phyloP scores from a whole-genome alignment of 2,888 invertebrate genomes.

The Limnephilus marmoratus region DNA sequence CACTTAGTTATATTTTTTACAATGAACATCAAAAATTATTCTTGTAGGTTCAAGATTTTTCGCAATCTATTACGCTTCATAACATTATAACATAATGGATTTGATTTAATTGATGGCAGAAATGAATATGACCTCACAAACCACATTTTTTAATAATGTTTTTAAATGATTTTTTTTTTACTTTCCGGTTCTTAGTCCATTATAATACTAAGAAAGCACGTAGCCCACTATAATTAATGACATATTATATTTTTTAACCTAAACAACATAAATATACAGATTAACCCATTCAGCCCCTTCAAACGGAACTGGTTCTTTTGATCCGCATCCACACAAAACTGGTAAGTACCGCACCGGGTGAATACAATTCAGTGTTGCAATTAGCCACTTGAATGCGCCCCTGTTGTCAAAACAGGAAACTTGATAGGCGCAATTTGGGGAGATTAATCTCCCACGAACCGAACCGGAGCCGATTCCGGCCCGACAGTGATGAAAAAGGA shows the following conservation, averaged over 20 bases:
- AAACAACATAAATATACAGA: background rate
- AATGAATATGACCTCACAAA: too few species aligned
- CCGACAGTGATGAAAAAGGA: background rate
- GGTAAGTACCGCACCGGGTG: background rate
- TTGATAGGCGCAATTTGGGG: slow-evolving; percentile 59
- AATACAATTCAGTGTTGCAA: slow-evolving; percentile 32
- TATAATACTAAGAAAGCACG: background rate
- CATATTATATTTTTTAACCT: background rate
- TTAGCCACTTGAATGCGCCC: slow-evolving; percentile 55
- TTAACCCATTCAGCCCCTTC: background rate
- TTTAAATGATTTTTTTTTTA: background rate
- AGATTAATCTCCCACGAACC: slow-evolving; percentile 60
- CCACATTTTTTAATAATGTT: background rate
- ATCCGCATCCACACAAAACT: slow-evolving; percentile 20
- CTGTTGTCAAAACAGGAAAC: slow-evolving; percentile 60
- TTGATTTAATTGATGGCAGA: too few species aligned
- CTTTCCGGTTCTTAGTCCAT: background rate
- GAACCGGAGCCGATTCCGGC: slow-evolving; percentile 53
- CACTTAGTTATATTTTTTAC: background rate
- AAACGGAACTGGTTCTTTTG: slow-evolving; percentile 17
- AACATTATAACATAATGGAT: too few species aligned
- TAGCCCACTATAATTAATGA: background rate
- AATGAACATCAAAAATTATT: background rate
- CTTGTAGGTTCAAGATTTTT: background rate
- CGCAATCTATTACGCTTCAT: too few species aligned